These are phyloP conservation scores for Orchestes rusci DNA, from an alignment of 2,888 invertebrate genomes.

Conservation along the genomic window DNA sequence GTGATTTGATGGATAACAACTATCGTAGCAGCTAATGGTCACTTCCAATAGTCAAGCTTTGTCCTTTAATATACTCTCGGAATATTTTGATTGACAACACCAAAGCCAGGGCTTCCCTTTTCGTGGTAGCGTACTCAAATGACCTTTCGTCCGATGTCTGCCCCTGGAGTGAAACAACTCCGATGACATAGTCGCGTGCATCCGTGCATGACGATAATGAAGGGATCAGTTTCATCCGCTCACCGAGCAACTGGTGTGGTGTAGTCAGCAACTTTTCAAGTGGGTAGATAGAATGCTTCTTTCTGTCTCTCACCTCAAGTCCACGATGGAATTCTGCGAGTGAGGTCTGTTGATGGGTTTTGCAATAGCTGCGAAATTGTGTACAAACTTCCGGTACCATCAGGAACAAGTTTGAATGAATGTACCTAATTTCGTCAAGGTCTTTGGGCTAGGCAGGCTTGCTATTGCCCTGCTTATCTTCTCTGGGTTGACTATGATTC, in stretches of 20 bases:
- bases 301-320: conserved; percentile 12
- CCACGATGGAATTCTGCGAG: conserved; percentile 18
- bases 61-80: conserved; percentile 39
- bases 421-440: conserved; percentile 21
- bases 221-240: conserved; percentile 12
- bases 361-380: conserved; percentile 24
- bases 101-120: conserved; percentile 29
- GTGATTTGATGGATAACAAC: conserved; percentile 36
- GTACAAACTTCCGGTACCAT: conserved; percentile 26
- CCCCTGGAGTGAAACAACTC: conserved; percentile 25
- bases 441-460: conserved; percentile 16
- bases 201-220: conserved; percentile 22
- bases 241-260: conserved; percentile 3
- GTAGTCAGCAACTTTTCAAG: background rate
- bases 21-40: conserved; percentile 46
- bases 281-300: conserved; percentile 16
- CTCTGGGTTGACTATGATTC: background rate
- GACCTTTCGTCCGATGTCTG: conserved; percentile 26
- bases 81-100: conserved; percentile 37
- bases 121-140: conserved; percentile 28
- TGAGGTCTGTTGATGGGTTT: conserved; percentile 21
- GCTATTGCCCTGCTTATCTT: conserved; percentile 15
- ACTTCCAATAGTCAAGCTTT: conserved; percentile 34
- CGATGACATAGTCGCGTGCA: conserved; percentile 26
- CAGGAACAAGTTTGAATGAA: conserved; percentile 28